These are phyloP conservation scores for Limanda limanda DNA, from an alignment of 2,113 vertebrate genomes.

Conservation along the genomic window DNA sequence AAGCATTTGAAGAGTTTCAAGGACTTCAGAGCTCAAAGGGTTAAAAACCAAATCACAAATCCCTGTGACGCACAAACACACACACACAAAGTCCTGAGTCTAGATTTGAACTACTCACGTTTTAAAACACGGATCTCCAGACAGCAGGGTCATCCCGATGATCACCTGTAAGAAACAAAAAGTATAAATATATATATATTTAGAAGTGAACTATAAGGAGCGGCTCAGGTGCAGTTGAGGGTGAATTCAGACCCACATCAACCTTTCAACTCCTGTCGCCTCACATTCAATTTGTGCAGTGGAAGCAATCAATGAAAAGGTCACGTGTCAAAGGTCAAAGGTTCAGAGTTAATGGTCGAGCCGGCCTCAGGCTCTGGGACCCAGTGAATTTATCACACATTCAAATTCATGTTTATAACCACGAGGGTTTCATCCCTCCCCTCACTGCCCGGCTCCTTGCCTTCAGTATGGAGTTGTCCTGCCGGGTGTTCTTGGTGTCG, in stretches of 20 bases:
- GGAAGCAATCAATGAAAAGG: slow-evolving; percentile 11
- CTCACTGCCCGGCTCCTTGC: slow-evolving; percentile 57
- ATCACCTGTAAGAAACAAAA: slow-evolving; percentile 84
- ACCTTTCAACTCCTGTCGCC: no score
- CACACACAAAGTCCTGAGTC: no score
- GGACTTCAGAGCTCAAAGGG: no score
- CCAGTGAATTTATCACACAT: background rate
- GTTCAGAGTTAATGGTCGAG: slow-evolving; percentile 12
- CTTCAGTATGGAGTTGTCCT: slow-evolving; percentile 99
- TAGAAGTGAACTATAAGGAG: no score
- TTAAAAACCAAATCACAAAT: no score
- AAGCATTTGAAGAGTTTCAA: no score
- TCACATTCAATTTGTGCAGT: background rate
- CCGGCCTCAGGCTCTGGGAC: background rate
- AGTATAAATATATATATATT: no score
- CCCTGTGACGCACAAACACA: no score
- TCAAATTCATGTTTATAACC: background rate
- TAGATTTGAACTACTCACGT: slow-evolving; percentile 85
- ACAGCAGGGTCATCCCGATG: slow-evolving; percentile 96
- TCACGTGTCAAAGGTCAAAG: slow-evolving; percentile 21
- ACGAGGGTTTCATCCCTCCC: background rate
- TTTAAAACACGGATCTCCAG: slow-evolving; percentile 99
- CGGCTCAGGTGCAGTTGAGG: no score
- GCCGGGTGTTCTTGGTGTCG: slow-evolving; percentile 97
- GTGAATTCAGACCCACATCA: background rate